Evolutionary conservation across 2,113 vertebrate species (phyloP), one percentile per base, ranked within the genome.

Genomic region (Apteryx mantelli): DNA sequence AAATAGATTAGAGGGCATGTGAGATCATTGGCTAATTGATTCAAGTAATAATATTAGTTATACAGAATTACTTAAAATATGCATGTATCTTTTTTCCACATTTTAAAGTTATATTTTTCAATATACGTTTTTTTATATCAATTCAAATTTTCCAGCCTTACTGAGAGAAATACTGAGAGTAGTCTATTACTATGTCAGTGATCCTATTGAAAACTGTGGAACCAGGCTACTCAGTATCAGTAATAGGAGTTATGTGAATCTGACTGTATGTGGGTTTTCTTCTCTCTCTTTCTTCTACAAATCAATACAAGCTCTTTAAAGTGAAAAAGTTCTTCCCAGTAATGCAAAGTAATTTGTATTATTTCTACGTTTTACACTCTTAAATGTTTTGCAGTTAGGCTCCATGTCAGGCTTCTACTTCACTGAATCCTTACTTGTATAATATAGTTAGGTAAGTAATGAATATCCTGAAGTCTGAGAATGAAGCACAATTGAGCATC

Each of bases 271-370:
- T 46, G 21, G 16, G 40, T 64, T 91, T 86, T 80, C 32, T 63
- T 84, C 60, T 69, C 25, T 88, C 12, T 76, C 32, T 85, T 87
- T 92, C 53, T 86, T 77, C 78, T 63, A 48, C 13, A 64, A 75
- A 93, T 91, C 97, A 92, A 90, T 95, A 83, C 77, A 89, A 91
- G 50, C 64, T 90, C 56, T 93, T 95, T 92, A 77, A 92, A 93
- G 58, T 53, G 66, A 87, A 95, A 91, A 91, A 88, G 60, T 92
- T 85, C 30, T 82, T 95, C 58, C 46, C 55, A 93, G 78, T 86
- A 95, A 96, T 78, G 60, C 50, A 96, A 90, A 96, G 36, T 44
- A 94, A 95, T 94, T 91, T 30, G 83, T 65, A 96, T 93, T 93
- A 79, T 97, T 96, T 93, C 71, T 94, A 36, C 0, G 0, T 90